phyloP scores from a whole-genome alignment of 2,113 vertebrate species.

The Toxotes jaculatrix region DNA sequence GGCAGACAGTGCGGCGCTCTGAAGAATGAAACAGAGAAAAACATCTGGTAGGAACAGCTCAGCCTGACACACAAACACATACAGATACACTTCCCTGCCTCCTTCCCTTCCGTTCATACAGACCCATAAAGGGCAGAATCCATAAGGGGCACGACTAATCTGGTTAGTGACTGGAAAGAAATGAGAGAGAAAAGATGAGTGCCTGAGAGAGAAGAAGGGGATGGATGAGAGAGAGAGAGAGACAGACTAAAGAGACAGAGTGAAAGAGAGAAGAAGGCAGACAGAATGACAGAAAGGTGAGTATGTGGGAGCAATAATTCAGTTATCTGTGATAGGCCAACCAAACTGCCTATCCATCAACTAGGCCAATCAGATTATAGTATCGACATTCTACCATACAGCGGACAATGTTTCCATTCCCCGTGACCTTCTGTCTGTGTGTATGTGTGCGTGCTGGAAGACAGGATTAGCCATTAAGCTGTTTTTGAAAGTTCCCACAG shows the following conservation, averaged over 20 bases:
- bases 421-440: slow-evolving; percentile 68
- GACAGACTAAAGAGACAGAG: slow-evolving; percentile 46
- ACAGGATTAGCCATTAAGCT: slow-evolving; percentile 65
- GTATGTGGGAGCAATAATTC: slow-evolving; percentile 76
- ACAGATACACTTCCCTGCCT: slow-evolving; percentile 35
- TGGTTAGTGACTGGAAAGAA: slow-evolving; percentile 72
- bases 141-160: slow-evolving; percentile 73
- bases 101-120: slow-evolving; percentile 63
- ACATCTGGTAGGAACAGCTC: slow-evolving; percentile 76
- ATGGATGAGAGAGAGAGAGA: slow-evolving; percentile 25
- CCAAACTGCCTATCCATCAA: slow-evolving; percentile 78
- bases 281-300: slow-evolving; percentile 75
- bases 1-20: slow-evolving; percentile 71
- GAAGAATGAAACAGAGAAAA: slow-evolving; percentile 73
- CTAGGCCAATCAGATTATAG: slow-evolving; percentile 77
- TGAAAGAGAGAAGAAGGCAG: slow-evolving; percentile 44
- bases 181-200: slow-evolving; percentile 51
- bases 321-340: slow-evolving; percentile 81
- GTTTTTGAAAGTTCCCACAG: slow-evolving; percentile 42
- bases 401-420: slow-evolving; percentile 69
- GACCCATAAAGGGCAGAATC: slow-evolving; percentile 75
- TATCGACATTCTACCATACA: slow-evolving; percentile 74
- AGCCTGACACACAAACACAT: slow-evolving; percentile 52
- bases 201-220: slow-evolving; percentile 14
- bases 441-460: slow-evolving; percentile 41